Conservation (phyloP, 2,113 vertebrate genomes). For the Bagarius yarrelli region DNA sequence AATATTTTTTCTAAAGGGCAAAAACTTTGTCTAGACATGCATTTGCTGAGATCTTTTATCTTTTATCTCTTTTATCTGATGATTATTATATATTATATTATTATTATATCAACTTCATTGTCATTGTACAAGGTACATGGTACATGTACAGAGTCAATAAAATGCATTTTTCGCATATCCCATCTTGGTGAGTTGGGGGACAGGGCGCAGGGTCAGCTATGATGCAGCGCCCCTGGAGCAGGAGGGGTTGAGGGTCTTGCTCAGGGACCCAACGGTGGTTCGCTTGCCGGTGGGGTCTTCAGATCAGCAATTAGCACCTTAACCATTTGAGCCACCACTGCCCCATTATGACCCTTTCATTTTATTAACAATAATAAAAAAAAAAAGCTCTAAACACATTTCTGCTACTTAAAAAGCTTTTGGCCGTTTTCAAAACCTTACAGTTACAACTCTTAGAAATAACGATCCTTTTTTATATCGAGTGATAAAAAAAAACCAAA, state of each 20-base stretch:
- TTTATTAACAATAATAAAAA: neutral
- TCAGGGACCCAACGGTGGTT: no score
- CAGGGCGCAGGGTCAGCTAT: no score
- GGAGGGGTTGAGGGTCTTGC: no score
- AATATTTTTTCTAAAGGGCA: neutral
- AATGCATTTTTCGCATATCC: no score
- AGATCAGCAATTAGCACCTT: no score
- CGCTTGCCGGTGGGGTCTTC: no score
- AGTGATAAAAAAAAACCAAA: neutral
- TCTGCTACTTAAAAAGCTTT: neutral
- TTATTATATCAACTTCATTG: no score
- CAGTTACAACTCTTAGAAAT: neutral
- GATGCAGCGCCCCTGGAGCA: no score
- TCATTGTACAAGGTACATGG: no score
- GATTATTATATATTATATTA: neutral
- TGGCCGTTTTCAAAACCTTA: neutral
- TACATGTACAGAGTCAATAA: no score
- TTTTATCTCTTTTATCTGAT: neutral
- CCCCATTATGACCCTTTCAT: neutral
- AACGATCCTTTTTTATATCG: neutral
- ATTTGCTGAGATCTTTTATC: neutral
- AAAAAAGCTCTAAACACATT: neutral
- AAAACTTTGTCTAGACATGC: constrained; percentile 29
- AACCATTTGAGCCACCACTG: no score
- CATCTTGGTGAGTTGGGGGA: no score